Percentiles rank a stretch among this genome's conserved stretches.
Conservation (phyloP, 2,113 vertebrate genomes). For the Eulacestoma nigropectus region DNA sequence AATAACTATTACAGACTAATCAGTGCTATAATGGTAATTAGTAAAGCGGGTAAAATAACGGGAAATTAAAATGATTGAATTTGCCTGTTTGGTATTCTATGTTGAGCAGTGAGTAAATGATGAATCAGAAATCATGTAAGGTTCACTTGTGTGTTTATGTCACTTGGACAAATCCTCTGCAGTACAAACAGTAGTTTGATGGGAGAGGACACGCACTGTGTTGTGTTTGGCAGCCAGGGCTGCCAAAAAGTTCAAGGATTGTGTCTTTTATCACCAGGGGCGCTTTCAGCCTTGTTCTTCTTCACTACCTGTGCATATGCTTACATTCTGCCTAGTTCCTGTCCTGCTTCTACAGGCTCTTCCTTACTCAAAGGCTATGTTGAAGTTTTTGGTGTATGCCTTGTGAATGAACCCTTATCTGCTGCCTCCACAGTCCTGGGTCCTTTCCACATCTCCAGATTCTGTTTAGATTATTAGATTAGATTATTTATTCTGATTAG, state of each 20-base stretch:
- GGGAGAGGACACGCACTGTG: not conserved
- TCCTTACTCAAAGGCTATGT: not conserved
- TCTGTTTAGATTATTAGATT: no score
- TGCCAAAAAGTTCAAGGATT: not conserved
- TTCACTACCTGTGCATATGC: not conserved
- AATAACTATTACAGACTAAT: constrained; percentile 26
- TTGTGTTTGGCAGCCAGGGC: not conserved
- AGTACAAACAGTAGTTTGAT: not conserved
- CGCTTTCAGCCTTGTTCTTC: not conserved
- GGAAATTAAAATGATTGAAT: constrained; percentile 14
- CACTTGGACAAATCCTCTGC: not conserved
- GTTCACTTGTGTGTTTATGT: not conserved
- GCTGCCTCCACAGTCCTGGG: accelerated
- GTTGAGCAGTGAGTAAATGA: not conserved
- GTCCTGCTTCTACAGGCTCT: not conserved
- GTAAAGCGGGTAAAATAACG: constrained; percentile 11
- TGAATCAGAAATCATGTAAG: not conserved
- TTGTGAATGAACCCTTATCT: not conserved
- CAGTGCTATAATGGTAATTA: constrained; percentile 14
- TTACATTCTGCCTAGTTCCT: not conserved
- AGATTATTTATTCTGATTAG: no score
- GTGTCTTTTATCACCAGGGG: not conserved
- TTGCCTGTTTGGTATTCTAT: not conserved
- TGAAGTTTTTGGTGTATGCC: not conserved
- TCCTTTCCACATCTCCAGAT: not conserved